Conservation (phyloP, 1,140 invertebrate species). For the Eriosoma lanigerum region DNA sequence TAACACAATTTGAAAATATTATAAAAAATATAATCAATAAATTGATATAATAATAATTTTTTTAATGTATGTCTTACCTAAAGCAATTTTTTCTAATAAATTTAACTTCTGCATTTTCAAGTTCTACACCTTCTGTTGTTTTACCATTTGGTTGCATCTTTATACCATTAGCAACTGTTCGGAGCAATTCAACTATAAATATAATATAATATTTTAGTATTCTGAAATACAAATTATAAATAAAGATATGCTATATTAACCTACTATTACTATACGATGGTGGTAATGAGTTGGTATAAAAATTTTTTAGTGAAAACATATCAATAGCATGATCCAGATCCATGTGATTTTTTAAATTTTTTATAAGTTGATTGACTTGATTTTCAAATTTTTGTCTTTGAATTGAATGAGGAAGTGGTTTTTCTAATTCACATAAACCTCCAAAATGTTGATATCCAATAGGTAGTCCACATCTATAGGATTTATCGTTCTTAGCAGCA, state of each 20-base stretch:
- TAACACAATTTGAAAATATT: no score
- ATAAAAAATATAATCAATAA: no score
- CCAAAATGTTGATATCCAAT: slow-evolving; percentile 65
- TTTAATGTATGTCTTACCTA: slow-evolving; percentile 3
- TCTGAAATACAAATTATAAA: background rate
- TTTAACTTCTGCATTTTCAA: slow-evolving; percentile 41
- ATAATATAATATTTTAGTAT: background rate
- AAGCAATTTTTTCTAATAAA: slow-evolving; percentile 31
- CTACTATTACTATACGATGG: slow-evolving; percentile 69
- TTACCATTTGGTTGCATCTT: slow-evolving; percentile 14
- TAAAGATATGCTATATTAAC: background rate
- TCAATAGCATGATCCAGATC: slow-evolving; percentile 83
- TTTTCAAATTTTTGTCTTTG: slow-evolving; percentile 59
- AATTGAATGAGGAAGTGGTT: background rate
- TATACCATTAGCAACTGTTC: background rate
- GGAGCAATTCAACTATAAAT: slow-evolving; percentile 24
- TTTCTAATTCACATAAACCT: slow-evolving; percentile 27
- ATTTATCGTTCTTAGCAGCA: slow-evolving; percentile 70
- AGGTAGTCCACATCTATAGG: slow-evolving; percentile 80
- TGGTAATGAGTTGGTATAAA: slow-evolving; percentile 84
- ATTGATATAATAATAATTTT: no score
- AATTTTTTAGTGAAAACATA: slow-evolving; percentile 71
- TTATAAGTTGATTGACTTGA: slow-evolving; percentile 68
- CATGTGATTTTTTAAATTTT: slow-evolving; percentile 66
- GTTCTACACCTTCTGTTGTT: background rate